phyloP scores from a whole-genome alignment of 2,888 invertebrate species.

The Romanomermis culicivorax region DNA sequence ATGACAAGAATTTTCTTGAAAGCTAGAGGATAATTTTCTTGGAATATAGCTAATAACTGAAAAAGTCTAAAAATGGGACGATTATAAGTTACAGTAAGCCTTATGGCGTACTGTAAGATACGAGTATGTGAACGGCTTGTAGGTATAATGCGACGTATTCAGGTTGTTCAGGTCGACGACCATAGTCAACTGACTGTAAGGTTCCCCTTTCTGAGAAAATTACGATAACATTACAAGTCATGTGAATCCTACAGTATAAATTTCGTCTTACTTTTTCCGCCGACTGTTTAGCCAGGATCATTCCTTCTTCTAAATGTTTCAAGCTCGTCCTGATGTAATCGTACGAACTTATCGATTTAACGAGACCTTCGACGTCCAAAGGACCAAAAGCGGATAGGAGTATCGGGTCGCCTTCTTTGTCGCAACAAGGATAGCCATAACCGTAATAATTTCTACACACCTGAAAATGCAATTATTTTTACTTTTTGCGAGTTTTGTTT shows the following conservation, averaged over 20 bases:
- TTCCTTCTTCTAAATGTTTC: slow-evolving; percentile 25
- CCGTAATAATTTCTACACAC: slow-evolving; percentile 27
- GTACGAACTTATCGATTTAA: slow-evolving; percentile 23
- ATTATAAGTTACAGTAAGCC: no score
- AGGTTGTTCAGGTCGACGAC: slow-evolving; percentile 27
- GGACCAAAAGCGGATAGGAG: slow-evolving; percentile 27
- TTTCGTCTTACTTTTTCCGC: slow-evolving; percentile 16
- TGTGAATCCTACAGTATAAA: not conserved
- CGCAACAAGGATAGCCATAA: slow-evolving; percentile 23
- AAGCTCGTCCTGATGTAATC: slow-evolving; percentile 28
- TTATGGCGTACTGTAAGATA: slow-evolving; percentile 24
- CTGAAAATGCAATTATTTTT: slow-evolving; percentile 14
- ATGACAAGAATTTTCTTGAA: slow-evolving; percentile 25
- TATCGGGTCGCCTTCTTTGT: slow-evolving; percentile 25
- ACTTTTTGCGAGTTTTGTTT: not conserved
- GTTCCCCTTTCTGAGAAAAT: slow-evolving; percentile 19
- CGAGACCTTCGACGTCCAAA: slow-evolving; percentile 25
- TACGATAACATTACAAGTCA: not conserved
- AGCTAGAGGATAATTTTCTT: slow-evolving; percentile 26
- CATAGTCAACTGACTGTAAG: slow-evolving; percentile 26
- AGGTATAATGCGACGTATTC: slow-evolving; percentile 23
- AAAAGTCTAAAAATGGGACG: not conserved
- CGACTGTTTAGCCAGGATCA: slow-evolving; percentile 20
- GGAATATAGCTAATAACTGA: slow-evolving; percentile 23
- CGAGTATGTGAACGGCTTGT: slow-evolving; percentile 25